These are phyloP conservation scores for Drosophila chauvacae DNA, from an alignment of 1,140 invertebrate genomes.

Conservation along the genomic window DNA sequence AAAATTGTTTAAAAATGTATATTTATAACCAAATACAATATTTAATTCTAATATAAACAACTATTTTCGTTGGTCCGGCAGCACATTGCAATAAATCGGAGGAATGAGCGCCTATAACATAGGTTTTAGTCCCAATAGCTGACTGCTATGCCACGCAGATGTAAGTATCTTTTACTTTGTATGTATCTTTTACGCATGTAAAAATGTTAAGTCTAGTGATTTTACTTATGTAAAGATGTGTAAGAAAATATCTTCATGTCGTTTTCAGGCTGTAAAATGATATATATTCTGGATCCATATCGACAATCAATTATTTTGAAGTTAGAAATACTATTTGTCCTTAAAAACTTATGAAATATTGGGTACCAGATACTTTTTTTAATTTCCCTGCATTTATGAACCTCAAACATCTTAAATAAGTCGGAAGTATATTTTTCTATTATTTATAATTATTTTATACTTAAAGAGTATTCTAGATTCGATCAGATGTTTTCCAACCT, in stretches of 20 bases:
- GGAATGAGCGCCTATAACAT: background rate
- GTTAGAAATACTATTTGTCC: too few species aligned
- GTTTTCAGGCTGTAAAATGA: fast-evolving
- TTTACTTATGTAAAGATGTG: background rate
- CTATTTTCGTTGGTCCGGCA: background rate
- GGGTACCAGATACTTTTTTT: too few species aligned
- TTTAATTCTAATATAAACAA: background rate
- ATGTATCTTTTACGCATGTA: background rate
- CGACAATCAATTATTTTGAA: fast-evolving
- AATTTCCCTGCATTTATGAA: background rate
- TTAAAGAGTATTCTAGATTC: background rate
- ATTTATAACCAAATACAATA: background rate
- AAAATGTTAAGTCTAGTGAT: background rate
- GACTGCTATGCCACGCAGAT: background rate
- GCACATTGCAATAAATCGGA: background rate
- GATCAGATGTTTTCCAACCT: background rate
- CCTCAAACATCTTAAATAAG: too few species aligned
- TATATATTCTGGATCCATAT: background rate
- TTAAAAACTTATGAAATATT: background rate
- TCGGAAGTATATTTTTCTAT: background rate
- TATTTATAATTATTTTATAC: background rate
- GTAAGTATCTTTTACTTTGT: background rate
- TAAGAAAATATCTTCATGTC: background rate
- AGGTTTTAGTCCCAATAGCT: background rate
- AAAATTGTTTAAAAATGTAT: background rate